Evolutionary conservation across 2,888 invertebrate species (phyloP).

Genomic region (Lasius fuliginosus): DNA sequence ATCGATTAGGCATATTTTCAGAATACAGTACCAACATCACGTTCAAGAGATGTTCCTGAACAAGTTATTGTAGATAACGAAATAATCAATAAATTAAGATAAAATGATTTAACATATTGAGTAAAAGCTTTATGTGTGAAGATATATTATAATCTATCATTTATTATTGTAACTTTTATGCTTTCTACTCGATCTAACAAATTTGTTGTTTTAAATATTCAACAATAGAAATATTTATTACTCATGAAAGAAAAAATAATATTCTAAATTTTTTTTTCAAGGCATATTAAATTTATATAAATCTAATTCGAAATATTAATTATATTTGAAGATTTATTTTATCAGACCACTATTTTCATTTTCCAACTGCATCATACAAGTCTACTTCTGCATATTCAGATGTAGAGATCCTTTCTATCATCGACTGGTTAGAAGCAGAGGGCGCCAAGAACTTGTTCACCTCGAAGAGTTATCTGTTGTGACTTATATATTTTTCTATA

Average conservation of each 20-base stretch:
- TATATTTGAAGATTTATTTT: neutral
- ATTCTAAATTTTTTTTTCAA: neutral
- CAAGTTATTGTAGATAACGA: neutral
- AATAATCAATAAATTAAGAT: constrained; percentile 9
- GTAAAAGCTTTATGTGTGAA: neutral
- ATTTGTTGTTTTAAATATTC: neutral
- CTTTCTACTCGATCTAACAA: neutral
- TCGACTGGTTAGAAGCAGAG: constrained; percentile 24
- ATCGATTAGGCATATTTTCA: constrained; percentile 63
- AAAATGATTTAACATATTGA: neutral
- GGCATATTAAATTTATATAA: neutral
- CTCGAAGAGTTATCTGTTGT: constrained; percentile 26
- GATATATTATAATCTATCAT: neutral
- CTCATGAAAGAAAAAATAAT: neutral
- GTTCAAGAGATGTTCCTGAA: neutral
- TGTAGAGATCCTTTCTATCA: constrained; percentile 33
- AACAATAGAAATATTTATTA: constrained; percentile 17
- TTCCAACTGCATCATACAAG: neutral
- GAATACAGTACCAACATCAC: neutral
- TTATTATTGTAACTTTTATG: neutral
- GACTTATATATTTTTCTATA: neutral
- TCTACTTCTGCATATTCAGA: neutral
- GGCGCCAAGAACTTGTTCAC: constrained; percentile 11
- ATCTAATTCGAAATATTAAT: neutral
- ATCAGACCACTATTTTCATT: neutral